Evolutionary conservation across 2,888 invertebrate genomes (phyloP).

Genomic region (Chrysolina oricalcia): DNA sequence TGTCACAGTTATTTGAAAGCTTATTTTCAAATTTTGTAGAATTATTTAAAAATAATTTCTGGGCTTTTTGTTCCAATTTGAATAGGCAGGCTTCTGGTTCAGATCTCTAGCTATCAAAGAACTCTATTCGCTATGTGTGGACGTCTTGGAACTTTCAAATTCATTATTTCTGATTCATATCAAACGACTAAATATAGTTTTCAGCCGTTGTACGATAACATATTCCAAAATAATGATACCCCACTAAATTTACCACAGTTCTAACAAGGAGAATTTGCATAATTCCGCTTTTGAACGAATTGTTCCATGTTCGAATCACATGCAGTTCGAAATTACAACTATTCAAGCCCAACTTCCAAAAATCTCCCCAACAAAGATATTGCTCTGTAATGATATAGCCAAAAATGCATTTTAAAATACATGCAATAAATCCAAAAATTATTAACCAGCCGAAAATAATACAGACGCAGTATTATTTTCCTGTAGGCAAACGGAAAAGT

Average conservation of each 20-base stretch:
- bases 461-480: slow-evolving; percentile 40
- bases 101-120: no score
- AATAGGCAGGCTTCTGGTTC: no score
- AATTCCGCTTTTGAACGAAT: slow-evolving; percentile 34
- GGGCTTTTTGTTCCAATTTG: no score
- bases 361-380: slow-evolving; percentile 2
- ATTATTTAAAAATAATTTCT: no score
- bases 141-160: no score
- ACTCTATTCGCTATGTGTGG: no score
- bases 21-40: no score
- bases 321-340: slow-evolving; percentile 28
- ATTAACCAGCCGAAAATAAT: slow-evolving; percentile 48
- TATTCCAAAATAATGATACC: slow-evolving; percentile 32
- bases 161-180: not conserved
- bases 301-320: slow-evolving; percentile 39
- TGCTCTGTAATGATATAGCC: slow-evolving; percentile 10
- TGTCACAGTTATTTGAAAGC: no score
- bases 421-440: slow-evolving; percentile 46
- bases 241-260: slow-evolving; percentile 34
- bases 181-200: not conserved
- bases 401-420: slow-evolving; percentile 31
- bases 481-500: slow-evolving; percentile 47
- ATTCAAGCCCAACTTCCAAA: not conserved
- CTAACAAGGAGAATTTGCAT: slow-evolving; percentile 43
- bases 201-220: not conserved